Percentiles rank a stretch among this genome's conserved stretches.
Conservation (phyloP, 2,888 invertebrate genomes). For the Pachydiplax longipennis region DNA sequence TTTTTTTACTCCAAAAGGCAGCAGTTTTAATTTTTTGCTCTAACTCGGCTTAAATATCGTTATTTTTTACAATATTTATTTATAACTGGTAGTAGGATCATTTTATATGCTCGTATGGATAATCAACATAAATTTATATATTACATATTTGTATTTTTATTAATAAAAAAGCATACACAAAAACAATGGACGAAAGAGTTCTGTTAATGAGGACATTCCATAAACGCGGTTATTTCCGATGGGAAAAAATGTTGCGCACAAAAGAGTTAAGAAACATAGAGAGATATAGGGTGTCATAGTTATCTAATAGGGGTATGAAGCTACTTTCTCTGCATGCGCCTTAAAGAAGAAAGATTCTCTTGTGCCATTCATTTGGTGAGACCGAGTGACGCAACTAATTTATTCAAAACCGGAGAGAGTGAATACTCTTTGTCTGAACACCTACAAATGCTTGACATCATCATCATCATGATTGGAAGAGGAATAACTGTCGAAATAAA, state of each 20-base stretch:
- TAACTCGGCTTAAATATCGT: no score
- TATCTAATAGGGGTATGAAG: background rate
- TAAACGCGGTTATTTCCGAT: background rate
- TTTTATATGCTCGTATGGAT: no score
- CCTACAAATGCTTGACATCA: background rate
- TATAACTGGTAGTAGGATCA: no score
- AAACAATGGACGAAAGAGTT: no score
- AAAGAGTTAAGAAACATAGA: background rate
- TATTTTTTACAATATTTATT: no score
- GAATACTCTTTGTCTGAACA: background rate
- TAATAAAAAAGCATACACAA: no score
- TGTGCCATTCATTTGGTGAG: background rate
- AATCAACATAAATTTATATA: no score
- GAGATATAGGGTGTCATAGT: background rate
- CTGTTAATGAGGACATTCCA: background rate
- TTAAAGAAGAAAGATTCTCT: background rate
- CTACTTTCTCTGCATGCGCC: background rate
- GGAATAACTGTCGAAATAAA: no score
- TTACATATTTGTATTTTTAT: no score
- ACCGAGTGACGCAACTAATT: background rate
- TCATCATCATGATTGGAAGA: no score
- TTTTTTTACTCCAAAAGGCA: no score
- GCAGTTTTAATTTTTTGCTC: no score
- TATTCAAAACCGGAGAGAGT: background rate
- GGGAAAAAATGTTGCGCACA: background rate